Conservation (phyloP, 2,797 vertebrate genomes). For the Threskiornis aethiopicus region DNA sequence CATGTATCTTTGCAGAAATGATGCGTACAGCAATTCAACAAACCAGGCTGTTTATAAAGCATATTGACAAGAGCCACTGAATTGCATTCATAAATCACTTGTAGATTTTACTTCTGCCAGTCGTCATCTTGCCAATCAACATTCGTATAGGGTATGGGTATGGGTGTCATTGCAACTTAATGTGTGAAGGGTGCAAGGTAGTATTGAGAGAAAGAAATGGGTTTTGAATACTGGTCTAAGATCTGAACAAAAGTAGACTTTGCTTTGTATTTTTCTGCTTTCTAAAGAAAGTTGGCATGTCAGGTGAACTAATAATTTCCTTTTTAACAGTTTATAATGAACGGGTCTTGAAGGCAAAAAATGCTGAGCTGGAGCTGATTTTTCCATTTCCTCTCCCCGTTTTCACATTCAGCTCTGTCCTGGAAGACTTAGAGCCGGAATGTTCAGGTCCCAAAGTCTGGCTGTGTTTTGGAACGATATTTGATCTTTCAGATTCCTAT, state of each 20-base stretch:
- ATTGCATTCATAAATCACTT: not conserved
- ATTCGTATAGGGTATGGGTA: not conserved
- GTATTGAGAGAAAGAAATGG: not conserved
- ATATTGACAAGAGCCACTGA: not conserved
- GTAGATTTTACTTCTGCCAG: not conserved
- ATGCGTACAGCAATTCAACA: not conserved
- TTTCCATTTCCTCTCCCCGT: not conserved
- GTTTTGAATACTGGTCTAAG: not conserved
- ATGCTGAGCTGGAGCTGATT: not conserved
- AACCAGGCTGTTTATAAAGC: slow-evolving; percentile 14
- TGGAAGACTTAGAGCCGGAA: not conserved
- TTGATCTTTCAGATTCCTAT: slow-evolving; percentile 50
- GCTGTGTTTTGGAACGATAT: slow-evolving; percentile 42
- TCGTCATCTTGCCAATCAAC: not conserved
- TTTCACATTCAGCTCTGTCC: not conserved
- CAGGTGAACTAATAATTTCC: not conserved
- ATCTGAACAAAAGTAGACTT: not conserved
- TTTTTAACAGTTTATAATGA: not conserved
- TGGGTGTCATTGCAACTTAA: not conserved
- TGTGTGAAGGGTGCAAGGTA: not conserved
- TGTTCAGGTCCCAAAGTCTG: not conserved
- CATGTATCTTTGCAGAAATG: not conserved
- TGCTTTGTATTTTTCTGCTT: not conserved
- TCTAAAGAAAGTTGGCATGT: not conserved
- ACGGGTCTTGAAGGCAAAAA: not conserved